A percentile compares a stretch with the other conserved stretches of the same genome.
These are phyloP conservation scores for Rhynchonycteris naso DNA, from an alignment of 2,797 vertebrate species.

Conservation along the genomic window DNA sequence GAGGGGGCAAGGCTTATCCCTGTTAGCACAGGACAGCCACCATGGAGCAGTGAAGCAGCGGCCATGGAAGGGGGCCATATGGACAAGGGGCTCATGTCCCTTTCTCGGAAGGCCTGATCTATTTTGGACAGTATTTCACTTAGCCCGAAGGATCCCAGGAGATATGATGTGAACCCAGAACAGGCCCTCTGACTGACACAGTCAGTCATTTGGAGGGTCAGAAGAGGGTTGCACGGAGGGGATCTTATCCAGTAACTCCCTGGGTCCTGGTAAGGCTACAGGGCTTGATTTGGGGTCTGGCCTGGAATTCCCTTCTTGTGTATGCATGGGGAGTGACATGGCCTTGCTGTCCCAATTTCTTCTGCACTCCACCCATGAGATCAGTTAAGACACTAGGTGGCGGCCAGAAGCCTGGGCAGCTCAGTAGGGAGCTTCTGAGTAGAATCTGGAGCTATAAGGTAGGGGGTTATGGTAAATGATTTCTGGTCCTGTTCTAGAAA, in stretches of 20 bases:
- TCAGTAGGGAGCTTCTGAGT: not conserved
- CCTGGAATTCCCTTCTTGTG: not conserved
- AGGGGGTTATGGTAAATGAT: not conserved
- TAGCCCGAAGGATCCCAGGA: not conserved
- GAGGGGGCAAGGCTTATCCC: not conserved
- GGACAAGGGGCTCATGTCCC: not conserved
- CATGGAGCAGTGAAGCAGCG: accelerated
- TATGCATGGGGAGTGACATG: not conserved
- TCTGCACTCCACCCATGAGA: not conserved
- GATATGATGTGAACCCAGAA: not conserved
- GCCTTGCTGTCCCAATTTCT: not conserved
- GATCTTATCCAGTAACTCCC: not conserved
- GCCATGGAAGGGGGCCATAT: not conserved
- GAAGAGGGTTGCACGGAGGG: not conserved
- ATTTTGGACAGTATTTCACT: not conserved
- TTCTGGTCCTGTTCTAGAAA: not conserved
- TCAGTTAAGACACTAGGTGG: not conserved
- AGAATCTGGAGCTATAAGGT: not conserved
- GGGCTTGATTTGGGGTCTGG: not conserved
- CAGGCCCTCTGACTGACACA: not conserved
- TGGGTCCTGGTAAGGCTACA: not conserved
- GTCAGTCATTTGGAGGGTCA: not conserved
- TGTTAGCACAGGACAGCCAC: not conserved
- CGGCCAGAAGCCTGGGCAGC: not conserved
- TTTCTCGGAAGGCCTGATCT: slow-evolving; percentile 54